phyloP scores from a whole-genome alignment of 2,797 vertebrate species.

The Selene dorsalis region DNA sequence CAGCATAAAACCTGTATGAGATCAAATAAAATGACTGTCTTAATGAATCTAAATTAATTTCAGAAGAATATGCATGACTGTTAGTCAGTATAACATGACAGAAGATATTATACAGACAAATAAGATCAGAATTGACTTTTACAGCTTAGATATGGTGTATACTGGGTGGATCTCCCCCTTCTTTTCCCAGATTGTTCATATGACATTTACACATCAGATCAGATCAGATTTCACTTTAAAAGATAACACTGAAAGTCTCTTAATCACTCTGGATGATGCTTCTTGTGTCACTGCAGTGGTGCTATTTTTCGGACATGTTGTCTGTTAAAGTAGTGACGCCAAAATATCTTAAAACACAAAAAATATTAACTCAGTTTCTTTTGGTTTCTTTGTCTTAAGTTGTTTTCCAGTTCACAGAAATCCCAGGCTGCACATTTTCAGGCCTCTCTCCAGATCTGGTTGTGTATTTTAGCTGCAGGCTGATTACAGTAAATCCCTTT shows the following conservation, averaged over 20 bases:
- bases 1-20: not conserved
- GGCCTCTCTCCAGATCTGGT: slow-evolving; percentile 27
- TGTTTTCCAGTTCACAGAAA: slow-evolving; percentile 10
- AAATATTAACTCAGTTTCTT: not conserved
- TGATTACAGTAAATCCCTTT: slow-evolving; percentile 45
- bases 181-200: not conserved
- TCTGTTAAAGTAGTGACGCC: not conserved
- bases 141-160: not conserved
- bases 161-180: no score
- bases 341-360: slow-evolving; percentile 12
- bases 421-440: slow-evolving; percentile 13
- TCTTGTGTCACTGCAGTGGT: not conserved
- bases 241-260: not conserved
- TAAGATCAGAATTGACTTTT: not conserved
- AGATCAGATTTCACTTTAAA: not conserved
- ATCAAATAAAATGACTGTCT: not conserved
- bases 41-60: not conserved
- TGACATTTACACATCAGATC: not conserved
- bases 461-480: slow-evolving; percentile 28
- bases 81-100: not conserved
- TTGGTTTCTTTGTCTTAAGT: not conserved
- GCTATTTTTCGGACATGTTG: not conserved
- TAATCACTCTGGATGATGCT: not conserved
- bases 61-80: not conserved
- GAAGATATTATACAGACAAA: not conserved